Conservation (phyloP, 2,113 vertebrate genomes). For the Notiomystis cincta region DNA sequence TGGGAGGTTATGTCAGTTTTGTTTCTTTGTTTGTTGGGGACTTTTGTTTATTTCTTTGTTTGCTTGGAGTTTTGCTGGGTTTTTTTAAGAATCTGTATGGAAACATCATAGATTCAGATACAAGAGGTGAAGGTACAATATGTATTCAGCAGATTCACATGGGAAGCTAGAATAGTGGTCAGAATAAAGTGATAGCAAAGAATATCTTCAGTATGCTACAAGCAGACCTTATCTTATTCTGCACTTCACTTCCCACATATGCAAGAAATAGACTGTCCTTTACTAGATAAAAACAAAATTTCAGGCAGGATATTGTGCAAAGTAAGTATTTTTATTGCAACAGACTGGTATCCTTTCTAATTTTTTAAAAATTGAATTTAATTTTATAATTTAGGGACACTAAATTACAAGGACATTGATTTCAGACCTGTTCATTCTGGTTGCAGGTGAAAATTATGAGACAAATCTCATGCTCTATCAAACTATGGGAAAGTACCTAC, state of each 20-base stretch:
- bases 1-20: not conserved
- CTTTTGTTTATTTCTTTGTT: not conserved
- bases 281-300: not conserved
- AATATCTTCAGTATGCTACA: not conserved
- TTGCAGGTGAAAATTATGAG: not conserved
- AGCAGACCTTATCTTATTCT: not conserved
- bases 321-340: not conserved
- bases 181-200: not conserved
- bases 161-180: not conserved
- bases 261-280: not conserved
- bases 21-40: not conserved
- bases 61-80: not conserved
- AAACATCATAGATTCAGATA: not conserved
- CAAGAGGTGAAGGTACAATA: not conserved
- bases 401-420: not conserved
- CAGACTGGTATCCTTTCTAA: not conserved
- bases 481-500: not conserved
- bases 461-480: not conserved
- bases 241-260: accelerated
- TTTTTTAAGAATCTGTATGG: not conserved
- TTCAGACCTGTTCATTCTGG: not conserved
- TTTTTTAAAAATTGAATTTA: not conserved
- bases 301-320: not conserved
- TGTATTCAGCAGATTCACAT: not conserved
- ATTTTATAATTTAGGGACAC: not conserved